Evolutionary conservation across 1,140 invertebrate genomes (phyloP), one percentile per base, ranked within the genome.

Genomic region (Aphaenogaster rudis): DNA sequence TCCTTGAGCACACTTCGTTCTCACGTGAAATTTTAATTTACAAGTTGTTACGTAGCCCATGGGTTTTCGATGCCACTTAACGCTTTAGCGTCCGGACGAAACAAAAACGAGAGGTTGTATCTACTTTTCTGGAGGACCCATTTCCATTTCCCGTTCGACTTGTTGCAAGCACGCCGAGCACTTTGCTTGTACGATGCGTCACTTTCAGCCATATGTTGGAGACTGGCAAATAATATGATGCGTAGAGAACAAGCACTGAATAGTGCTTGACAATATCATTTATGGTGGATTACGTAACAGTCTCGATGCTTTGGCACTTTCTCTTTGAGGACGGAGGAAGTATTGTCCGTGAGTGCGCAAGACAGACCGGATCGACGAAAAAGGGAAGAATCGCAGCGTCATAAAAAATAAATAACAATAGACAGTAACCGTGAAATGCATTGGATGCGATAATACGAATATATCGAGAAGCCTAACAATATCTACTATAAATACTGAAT

Each of bases 261-360:
- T 81, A 82, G 79, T 87, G 91, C 92, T 93, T 93, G 93, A 94
- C 93, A 93, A 94, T 95, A 94, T 95, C 95, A 95, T 95, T 95
- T 94, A 95, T 94, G 94, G 94, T 80, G 87, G 84, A 85, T 95
- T 95, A 92, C 92, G 93, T 91, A 95, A 95, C 90, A 90, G 88
- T 86, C 90, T 92, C 90, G 92, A 91, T 93, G 93, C 90, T 89
- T 36, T 72, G 69, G 77, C 86, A 95, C 94, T 95, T 95, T 95
- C 94, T 94, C 94, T 90, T 91, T 69, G 85, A 80, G 61, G 36
- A 81, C 78, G 67, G 90, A 88, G 87, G 88, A 88, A 92, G 91
- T 92, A 93, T 94, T 93, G 93, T 93, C 91, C 90, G 78, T 67
- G 87, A 76, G 74, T 69, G 80, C 89, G 52, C 87, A 82, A 71